Conservation (phyloP, 2,113 vertebrate genomes). For the Mola mola region DNA sequence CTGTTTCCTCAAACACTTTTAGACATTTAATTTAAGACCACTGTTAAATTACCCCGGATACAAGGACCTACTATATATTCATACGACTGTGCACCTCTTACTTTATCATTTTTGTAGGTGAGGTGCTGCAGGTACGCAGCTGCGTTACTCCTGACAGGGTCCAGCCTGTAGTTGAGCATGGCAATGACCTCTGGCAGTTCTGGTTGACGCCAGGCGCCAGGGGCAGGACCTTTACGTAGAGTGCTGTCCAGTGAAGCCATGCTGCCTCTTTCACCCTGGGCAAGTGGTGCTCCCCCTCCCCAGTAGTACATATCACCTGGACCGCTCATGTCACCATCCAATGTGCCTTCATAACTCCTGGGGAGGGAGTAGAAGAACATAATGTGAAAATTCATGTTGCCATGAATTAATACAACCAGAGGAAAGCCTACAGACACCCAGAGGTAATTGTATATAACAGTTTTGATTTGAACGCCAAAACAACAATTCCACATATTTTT, state of each 20-base stretch:
- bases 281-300: constrained; percentile 84
- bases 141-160: constrained; percentile 93
- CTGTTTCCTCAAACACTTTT: background rate
- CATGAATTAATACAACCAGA: no score
- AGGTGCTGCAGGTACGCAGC: constrained; percentile 95
- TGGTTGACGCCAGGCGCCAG: constrained; percentile 89
- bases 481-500: no score
- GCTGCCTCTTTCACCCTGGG: constrained; percentile 91
- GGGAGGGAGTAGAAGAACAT: constrained; percentile 20
- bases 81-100: constrained; percentile 33
- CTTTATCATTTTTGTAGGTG: constrained; percentile 95
- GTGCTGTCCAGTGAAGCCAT: constrained; percentile 94
- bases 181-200: constrained; percentile 96
- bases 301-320: constrained; percentile 89
- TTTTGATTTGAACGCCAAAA: no score
- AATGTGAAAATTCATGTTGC: no score
- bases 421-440: no score
- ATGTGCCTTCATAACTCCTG: constrained; percentile 94
- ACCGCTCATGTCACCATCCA: constrained; percentile 87
- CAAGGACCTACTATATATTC: accelerated
- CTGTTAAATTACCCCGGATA: background rate
- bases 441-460: no score
- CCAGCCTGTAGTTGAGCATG: constrained; percentile 94
- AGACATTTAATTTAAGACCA: background rate
- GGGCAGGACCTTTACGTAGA: constrained; percentile 83